Conservation (phyloP, 2,888 invertebrate species). For the Idaea straminata region DNA sequence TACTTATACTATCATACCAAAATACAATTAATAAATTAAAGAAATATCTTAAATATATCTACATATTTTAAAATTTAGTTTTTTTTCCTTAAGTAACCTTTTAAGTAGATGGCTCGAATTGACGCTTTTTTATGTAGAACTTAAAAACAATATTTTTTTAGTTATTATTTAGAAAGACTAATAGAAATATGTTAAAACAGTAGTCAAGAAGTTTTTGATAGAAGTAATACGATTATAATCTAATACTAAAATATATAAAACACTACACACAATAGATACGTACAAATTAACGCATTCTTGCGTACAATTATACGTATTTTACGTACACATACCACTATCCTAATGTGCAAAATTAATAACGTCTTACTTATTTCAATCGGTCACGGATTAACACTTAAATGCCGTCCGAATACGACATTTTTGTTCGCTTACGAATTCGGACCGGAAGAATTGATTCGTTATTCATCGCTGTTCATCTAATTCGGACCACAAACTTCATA, state of each 20-base stretch:
- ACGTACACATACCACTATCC: not conserved
- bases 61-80: not conserved
- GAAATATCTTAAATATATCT: not conserved
- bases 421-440: too few species aligned
- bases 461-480: too few species aligned
- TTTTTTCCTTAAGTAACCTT: not conserved
- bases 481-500: too few species aligned
- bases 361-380: not conserved
- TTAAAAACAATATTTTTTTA: too few species aligned
- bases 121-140: not conserved
- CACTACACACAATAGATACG: not conserved
- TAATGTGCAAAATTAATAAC: not conserved
- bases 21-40: not conserved
- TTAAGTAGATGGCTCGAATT: not conserved
- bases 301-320: not conserved
- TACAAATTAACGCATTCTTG: not conserved
- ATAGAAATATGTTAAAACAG: not conserved
- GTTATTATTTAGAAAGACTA: not conserved
- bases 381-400: too few species aligned
- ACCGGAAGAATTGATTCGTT: too few species aligned
- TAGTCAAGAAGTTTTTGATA: not conserved
- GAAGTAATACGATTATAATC: not conserved
- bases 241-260: not conserved
- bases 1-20: not conserved
- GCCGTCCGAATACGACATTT: too few species aligned